Evolutionary conservation across 2,113 vertebrate species (phyloP).

Genomic region (Sphyrna mokarran): DNA sequence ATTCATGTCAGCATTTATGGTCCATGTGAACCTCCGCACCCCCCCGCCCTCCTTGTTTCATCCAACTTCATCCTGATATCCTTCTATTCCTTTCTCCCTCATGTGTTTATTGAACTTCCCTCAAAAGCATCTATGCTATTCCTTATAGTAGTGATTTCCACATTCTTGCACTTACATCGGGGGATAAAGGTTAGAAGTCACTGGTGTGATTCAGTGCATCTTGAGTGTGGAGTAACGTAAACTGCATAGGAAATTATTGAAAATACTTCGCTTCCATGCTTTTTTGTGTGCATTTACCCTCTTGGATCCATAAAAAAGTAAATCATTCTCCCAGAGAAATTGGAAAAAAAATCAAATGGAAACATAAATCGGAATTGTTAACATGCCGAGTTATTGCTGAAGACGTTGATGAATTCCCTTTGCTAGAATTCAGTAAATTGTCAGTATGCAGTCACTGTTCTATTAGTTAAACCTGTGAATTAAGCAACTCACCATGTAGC

Average conservation of each 20-base stretch:
- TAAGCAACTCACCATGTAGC: not conserved
- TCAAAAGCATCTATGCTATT: not conserved
- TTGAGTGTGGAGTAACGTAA: not conserved
- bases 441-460: not conserved
- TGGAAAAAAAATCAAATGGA: not conserved
- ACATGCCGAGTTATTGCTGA: not conserved
- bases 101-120: not conserved
- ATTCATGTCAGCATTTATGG: not conserved
- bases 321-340: not conserved
- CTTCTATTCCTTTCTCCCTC: not conserved
- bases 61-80: not conserved
- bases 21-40: not conserved
- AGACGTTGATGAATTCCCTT: not conserved
- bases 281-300: not conserved
- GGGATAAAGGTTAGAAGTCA: no score
- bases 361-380: not conserved
- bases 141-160: not conserved
- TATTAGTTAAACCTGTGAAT: not conserved
- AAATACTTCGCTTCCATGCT: not conserved
- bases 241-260: not conserved
- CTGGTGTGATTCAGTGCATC: not conserved
- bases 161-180: not conserved
- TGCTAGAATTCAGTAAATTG: not conserved
- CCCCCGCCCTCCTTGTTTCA: not conserved
- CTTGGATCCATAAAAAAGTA: not conserved